Conservation (phyloP, 1,140 invertebrate genomes). For the Drosophila bocqueti region DNA sequence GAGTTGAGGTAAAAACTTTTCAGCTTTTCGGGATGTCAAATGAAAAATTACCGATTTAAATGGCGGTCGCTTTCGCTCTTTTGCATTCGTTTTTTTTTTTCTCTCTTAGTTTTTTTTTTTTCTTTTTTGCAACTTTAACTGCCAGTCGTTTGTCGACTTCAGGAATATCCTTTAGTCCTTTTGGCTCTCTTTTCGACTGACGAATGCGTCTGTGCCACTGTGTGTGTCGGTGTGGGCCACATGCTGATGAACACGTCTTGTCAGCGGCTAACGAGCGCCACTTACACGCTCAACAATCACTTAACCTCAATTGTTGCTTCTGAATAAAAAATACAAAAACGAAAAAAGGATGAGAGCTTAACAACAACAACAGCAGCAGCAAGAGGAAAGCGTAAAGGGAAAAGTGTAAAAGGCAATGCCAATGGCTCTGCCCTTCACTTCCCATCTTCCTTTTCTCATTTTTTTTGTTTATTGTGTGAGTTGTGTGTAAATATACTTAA, state of each 20-base stretch:
- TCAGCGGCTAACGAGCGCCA: slow-evolving; percentile 77
- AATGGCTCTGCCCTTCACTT: slow-evolving; percentile 45
- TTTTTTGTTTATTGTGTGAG: slow-evolving; percentile 24
- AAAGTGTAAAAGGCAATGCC: slow-evolving; percentile 75
- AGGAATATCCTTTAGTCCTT: slow-evolving; percentile 39
- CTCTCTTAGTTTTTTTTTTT: not conserved
- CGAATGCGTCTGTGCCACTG: slow-evolving; percentile 35
- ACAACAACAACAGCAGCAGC: not conserved
- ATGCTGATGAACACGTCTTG: slow-evolving; percentile 78
- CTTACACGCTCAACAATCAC: slow-evolving; percentile 78
- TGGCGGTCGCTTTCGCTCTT: slow-evolving; percentile 54
- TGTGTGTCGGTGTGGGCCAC: slow-evolving; percentile 49
- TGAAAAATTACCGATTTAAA: slow-evolving; percentile 75
- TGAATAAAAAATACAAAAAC: slow-evolving; percentile 53
- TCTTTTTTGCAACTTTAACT: slow-evolving; percentile 47
- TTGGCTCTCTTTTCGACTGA: slow-evolving; percentile 41
- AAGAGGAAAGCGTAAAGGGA: slow-evolving; percentile 43
- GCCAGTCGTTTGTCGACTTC: slow-evolving; percentile 70
- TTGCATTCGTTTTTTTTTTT: slow-evolving; percentile 15
- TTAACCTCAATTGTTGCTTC: slow-evolving; percentile 78
- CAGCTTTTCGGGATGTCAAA: slow-evolving; percentile 59
- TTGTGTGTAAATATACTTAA: slow-evolving; percentile 77
- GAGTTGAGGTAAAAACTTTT: slow-evolving; percentile 29
- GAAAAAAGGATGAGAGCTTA: slow-evolving; percentile 20
- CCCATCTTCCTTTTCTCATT: not conserved